Evolutionary conservation across 1,140 invertebrate genomes (phyloP).

Genomic region (Reticulitermes speratus): DNA sequence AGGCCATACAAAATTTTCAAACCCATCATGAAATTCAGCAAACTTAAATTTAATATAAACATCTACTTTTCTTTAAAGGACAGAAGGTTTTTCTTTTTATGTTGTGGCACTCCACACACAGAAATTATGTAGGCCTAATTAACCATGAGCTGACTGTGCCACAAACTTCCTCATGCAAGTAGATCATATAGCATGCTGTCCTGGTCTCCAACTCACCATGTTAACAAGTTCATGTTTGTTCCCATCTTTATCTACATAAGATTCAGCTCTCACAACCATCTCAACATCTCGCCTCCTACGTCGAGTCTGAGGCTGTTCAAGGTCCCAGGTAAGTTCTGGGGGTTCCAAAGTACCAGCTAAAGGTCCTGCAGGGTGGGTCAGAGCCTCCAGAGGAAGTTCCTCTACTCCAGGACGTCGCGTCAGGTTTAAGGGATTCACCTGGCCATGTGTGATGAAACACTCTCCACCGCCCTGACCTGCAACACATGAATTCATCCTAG

Average conservation of each 20-base stretch:
- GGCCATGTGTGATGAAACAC: slow-evolving; percentile 56
- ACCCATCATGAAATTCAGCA: no score
- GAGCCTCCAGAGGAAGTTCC: slow-evolving; percentile 36
- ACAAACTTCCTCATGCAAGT: no score
- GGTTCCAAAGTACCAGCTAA: slow-evolving; percentile 33
- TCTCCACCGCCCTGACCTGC: slow-evolving; percentile 48
- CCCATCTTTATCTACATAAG: slow-evolving; percentile 67
- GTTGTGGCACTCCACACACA: no score
- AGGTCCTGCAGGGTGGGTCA: slow-evolving; percentile 8
- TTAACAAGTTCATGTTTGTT: slow-evolving; percentile 70
- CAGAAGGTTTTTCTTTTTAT: no score
- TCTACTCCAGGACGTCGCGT: slow-evolving; percentile 47
- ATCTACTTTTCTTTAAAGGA: no score
- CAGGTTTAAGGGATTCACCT: slow-evolving; percentile 70
- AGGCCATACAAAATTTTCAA: no score
- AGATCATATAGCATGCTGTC: neutral
- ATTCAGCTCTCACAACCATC: slow-evolving; percentile 69
- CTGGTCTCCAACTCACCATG: slow-evolving; percentile 58
- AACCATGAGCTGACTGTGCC: no score
- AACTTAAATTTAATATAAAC: no score
- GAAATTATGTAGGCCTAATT: no score
- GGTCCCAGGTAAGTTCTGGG: neutral
- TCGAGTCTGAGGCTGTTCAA: neutral
- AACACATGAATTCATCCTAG: neutral
- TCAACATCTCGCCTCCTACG: slow-evolving; percentile 67